phyloP scores from a whole-genome alignment of 2,797 vertebrate genomes.

The Myotis planiceps region DNA sequence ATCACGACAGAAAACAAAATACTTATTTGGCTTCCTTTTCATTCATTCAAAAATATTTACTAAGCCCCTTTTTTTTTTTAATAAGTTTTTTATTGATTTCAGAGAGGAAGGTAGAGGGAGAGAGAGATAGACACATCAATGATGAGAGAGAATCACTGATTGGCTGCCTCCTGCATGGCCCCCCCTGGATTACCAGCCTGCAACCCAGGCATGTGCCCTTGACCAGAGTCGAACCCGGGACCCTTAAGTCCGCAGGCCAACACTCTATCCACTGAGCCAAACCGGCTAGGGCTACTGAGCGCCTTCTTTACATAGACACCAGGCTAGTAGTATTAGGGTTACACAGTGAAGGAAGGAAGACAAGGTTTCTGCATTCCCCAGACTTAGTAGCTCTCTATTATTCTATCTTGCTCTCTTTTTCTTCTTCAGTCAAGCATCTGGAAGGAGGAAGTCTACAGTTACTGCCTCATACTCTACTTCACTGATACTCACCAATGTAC shows the following conservation, averaged over 20 bases:
- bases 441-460: neutral
- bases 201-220: no score
- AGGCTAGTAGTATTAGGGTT: neutral
- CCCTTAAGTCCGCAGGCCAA: no score
- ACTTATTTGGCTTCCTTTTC: neutral
- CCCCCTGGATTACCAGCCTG: no score
- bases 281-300: neutral
- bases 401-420: neutral
- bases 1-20: neutral
- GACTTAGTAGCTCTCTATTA: neutral
- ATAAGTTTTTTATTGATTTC: no score
- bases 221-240: no score
- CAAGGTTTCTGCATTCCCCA: neutral
- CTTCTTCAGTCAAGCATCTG: neutral
- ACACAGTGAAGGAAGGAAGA: neutral
- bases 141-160: no score
- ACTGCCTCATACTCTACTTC: neutral
- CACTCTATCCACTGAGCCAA: no score
- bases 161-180: no score
- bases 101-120: no score
- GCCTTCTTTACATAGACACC: neutral
- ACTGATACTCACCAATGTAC: neutral
- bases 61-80: neutral
- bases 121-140: no score
- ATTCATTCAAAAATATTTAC: constrained; percentile 19